Evolutionary conservation across 2,113 vertebrate species (phyloP).

Genomic region (Mormyrus iriodes): DNA sequence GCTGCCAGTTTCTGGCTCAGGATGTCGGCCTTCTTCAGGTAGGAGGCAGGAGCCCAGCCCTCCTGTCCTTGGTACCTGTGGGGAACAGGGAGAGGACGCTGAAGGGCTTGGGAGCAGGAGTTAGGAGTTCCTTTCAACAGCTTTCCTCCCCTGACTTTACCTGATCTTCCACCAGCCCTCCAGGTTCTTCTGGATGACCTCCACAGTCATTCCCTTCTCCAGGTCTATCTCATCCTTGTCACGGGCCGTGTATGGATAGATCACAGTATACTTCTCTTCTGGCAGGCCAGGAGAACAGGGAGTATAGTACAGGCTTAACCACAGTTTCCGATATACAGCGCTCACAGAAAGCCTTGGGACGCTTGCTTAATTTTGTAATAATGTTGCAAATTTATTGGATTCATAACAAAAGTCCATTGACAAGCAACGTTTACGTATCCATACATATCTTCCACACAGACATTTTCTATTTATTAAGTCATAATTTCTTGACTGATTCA

Average conservation of each 20-base stretch:
- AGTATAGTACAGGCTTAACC: neutral
- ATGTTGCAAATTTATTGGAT: neutral
- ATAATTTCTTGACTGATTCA: neutral
- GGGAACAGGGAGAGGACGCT: neutral
- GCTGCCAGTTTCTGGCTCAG: conserved; percentile 69
- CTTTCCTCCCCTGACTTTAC: conserved; percentile 45
- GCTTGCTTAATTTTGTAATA: neutral
- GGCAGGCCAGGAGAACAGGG: conserved; percentile 24
- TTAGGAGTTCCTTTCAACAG: neutral
- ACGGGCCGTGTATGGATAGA: conserved; percentile 84
- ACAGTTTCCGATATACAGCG: neutral
- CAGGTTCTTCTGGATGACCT: conserved; percentile 94
- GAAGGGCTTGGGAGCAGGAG: neutral
- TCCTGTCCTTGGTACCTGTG: conserved; percentile 84
- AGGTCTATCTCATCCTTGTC: conserved; percentile 93
- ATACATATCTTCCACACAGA: neutral
- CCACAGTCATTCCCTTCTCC: conserved; percentile 84
- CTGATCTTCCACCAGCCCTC: conserved; percentile 99
- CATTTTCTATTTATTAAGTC: neutral
- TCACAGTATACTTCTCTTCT: conserved; percentile 91
- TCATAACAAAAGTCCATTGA: neutral
- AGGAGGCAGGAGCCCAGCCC: conserved; percentile 96
- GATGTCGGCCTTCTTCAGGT: conserved; percentile 81
- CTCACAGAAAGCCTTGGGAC: neutral
- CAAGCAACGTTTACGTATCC: neutral